A percentile compares a stretch with the other conserved stretches of the same genome.
Evolutionary conservation across 2,113 vertebrate genomes (phyloP).

Genomic region (Meriones unguiculatus): DNA sequence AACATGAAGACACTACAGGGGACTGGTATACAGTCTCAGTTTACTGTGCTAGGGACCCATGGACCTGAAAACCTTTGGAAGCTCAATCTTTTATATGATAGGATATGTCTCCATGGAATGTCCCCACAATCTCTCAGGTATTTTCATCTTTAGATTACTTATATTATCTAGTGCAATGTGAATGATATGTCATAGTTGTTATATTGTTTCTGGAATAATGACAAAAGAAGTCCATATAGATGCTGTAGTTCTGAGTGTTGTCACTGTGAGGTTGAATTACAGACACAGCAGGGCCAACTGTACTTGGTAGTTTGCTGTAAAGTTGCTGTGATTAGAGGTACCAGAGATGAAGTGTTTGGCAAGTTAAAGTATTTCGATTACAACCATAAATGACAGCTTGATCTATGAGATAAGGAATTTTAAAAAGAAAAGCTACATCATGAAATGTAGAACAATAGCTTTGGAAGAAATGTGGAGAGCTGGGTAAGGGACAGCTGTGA

Average conservation of each 20-base stretch:
- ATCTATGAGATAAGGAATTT: slow-evolving; percentile 8
- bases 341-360: not conserved
- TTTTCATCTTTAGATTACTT: not conserved
- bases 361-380: slow-evolving; percentile 2
- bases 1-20: not conserved
- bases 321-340: not conserved
- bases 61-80: no score
- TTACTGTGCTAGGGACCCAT: not conserved
- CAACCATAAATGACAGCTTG: not conserved
- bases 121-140: not conserved
- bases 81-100: not conserved
- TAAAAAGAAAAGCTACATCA: slow-evolving; percentile 20
- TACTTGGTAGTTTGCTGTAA: not conserved
- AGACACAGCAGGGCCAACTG: not conserved
- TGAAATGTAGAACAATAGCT: slow-evolving; percentile 15
- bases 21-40: not conserved
- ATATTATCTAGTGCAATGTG: no score
- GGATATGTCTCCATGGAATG: not conserved
- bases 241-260: not conserved
- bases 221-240: not conserved
- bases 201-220: not conserved
- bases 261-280: not conserved
- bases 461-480: not conserved
- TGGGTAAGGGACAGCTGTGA: not conserved
- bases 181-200: not conserved